These are phyloP conservation scores for Pelvicachromis taeniatus DNA, from an alignment of 2,113 vertebrate genomes.

Conservation along the genomic window DNA sequence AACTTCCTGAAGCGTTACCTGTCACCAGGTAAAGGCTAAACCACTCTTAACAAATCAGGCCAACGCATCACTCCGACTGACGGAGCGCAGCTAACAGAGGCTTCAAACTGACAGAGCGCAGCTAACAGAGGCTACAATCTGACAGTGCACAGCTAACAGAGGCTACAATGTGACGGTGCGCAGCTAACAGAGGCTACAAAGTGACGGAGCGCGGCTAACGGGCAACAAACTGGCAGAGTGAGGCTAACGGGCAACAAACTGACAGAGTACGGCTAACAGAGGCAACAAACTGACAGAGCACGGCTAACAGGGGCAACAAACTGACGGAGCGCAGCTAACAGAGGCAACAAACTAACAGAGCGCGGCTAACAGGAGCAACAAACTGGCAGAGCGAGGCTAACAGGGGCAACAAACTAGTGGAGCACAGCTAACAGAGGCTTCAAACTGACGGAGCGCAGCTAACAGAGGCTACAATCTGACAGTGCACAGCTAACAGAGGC, in stretches of 20 bases:
- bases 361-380: too few relatives aligned
- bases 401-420: too few relatives aligned
- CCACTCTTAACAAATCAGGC: neutral
- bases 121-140: neutral
- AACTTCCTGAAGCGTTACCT: neutral
- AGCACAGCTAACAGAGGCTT: too few relatives aligned
- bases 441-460: neutral
- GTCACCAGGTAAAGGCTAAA: neutral
- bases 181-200: neutral
- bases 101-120: neutral
- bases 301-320: accelerated
- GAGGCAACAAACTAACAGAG: too few relatives aligned
- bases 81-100: accelerated
- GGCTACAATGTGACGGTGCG: neutral
- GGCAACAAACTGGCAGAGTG: accelerated
- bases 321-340: accelerated
- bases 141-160: accelerated
- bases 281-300: accelerated
- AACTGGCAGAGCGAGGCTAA: too few relatives aligned
- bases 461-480: accelerated
- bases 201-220: neutral
- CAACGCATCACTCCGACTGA: neutral
- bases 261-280: accelerated
- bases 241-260: accelerated
- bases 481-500: neutral